Base-by-base conservation (phyloP, 2,888 invertebrate species). In the Lycia hirtaria region DNA sequence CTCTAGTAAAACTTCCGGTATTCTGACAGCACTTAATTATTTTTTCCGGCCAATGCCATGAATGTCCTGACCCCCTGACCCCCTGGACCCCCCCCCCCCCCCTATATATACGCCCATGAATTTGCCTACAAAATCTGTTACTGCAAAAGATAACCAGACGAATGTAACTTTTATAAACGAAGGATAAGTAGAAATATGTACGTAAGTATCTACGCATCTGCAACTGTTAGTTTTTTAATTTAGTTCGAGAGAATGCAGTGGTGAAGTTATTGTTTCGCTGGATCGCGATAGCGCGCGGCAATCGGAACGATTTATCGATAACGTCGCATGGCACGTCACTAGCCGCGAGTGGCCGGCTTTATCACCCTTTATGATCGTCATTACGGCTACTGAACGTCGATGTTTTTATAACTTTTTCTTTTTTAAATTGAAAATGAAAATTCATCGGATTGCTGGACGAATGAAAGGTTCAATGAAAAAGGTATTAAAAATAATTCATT, bases 261-360 rank as follows among this genome's bases (percentile, higher is more conserved):
- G 65, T 69, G 72, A 77, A 85, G 81, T 87, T 87, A 88, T 88
- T 83, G 87, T 86, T 85, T 85, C 74, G 77, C 79, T 67, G 64
- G 79, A 87, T 88, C 88, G 76, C 81, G 89, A 88, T 88, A 87
- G 64, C 62, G 68, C 64, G 67, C 70, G 70, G 71, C 81, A 82
- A 86, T 86, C 83, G 84, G 81, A 67, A 80, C 78, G 82, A 81
- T 87, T 78, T 78, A 87, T 88, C 89, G 90, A 90, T 89, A 89
- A 82, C 71, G 82, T 80, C 80, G 65, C 57, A 66, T 67, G 81
- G 80, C 76, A 87, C 88, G 87, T 88, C 90, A 87, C 90, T 90
- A 89, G 82, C 87, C 85, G 84, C 81, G 78, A 76, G 74, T 76
- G 75, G 69, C 74, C 69, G 76, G 75, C 78, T 81, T 88, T 90